These are phyloP conservation scores for Sisyra terminalis DNA, from an alignment of 2,888 invertebrate genomes.

Conservation along the genomic window DNA sequence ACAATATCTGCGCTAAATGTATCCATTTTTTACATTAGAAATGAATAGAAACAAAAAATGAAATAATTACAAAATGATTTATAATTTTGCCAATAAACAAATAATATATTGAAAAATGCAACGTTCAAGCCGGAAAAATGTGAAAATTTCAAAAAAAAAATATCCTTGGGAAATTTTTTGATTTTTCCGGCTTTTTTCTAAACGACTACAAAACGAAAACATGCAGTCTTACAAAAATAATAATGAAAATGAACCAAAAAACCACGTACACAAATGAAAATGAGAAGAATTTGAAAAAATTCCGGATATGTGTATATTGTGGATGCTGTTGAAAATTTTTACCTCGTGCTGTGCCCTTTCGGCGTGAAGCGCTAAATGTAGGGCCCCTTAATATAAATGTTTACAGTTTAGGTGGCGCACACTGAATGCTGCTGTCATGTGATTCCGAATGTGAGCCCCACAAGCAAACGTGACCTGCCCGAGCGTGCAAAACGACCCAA, in stretches of 20 bases:
- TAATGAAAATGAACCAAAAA: not conserved
- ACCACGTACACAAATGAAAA: not conserved
- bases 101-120: too few relatives aligned
- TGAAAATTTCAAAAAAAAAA: too few relatives aligned
- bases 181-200: too few relatives aligned
- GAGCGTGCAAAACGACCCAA: conserved; percentile 4
- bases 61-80: not conserved
- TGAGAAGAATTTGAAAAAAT: not conserved
- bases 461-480: conserved; percentile 7
- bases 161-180: too few relatives aligned
- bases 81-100: too few relatives aligned
- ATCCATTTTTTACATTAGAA: not conserved
- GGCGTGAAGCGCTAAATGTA: conserved; percentile 1
- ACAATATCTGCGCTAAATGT: not conserved
- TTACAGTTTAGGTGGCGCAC: conserved; percentile 15
- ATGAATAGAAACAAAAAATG: conserved; percentile 1
- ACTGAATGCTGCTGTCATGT: conserved; percentile 14
- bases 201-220: not conserved
- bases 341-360: not conserved
- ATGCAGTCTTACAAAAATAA: not conserved
- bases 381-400: not conserved
- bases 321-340: conserved; percentile 2
- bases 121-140: too few relatives aligned
- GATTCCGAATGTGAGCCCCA: conserved; percentile 6
- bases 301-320: not conserved